Evolutionary conservation across 2,113 vertebrate genomes (phyloP).

Genomic region (Herpetotheres cachinnans): DNA sequence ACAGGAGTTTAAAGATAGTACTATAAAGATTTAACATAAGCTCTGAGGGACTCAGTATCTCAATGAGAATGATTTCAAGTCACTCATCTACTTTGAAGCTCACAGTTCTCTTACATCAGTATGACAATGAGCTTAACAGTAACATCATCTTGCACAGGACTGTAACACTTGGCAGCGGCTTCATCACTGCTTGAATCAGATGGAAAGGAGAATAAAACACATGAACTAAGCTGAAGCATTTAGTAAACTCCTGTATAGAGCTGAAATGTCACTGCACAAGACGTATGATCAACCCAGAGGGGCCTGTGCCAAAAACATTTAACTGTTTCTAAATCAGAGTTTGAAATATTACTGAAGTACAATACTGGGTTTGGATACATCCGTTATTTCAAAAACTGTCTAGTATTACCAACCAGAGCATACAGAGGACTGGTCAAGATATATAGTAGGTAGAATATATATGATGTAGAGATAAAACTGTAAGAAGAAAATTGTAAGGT

Average conservation of each 20-base stretch:
- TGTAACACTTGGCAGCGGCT: not conserved
- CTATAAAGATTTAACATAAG: not conserved
- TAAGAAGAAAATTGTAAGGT: not conserved
- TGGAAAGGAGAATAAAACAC: not conserved
- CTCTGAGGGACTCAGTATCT: not conserved
- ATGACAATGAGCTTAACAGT: not conserved
- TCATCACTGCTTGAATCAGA: not conserved
- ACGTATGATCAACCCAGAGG: not conserved
- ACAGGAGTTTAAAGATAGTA: not conserved
- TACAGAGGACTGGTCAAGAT: not conserved
- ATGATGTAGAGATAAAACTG: not conserved
- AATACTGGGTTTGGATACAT: not conserved
- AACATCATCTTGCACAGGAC: not conserved
- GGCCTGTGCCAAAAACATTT: not conserved
- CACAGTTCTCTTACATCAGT: not conserved
- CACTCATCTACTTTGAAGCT: not conserved
- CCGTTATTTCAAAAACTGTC: not conserved
- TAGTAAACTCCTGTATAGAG: not conserved
- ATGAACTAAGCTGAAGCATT: not conserved
- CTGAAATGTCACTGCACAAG: not conserved
- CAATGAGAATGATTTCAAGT: not conserved
- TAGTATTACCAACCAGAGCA: not conserved
- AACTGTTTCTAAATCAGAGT: not conserved
- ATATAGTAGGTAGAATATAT: not conserved
- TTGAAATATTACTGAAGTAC: not conserved